phyloP scores from a whole-genome alignment of 2,797 vertebrate species.

The Sebastes cheni region DNA sequence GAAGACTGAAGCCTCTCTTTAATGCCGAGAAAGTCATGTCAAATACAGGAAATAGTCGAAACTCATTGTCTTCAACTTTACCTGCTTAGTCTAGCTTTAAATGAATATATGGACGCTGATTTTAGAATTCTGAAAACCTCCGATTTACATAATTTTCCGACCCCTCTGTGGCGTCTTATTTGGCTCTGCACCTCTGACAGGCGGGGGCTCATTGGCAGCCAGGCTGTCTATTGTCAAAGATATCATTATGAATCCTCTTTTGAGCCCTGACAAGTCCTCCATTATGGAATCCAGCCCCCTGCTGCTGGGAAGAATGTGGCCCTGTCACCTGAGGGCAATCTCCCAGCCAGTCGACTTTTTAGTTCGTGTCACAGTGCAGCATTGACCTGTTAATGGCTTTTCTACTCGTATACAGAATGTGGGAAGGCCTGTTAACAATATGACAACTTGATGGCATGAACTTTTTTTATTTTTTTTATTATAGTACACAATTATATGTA shows the following conservation, averaged over 20 bases:
- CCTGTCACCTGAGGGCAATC: conserved; percentile 73
- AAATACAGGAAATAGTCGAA: neutral
- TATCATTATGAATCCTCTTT: conserved; percentile 73
- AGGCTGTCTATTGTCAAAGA: conserved; percentile 70
- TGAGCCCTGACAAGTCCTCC: conserved; percentile 69
- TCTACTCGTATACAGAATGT: conserved; percentile 32
- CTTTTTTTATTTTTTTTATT: conserved; percentile 7
- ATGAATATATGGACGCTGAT: neutral
- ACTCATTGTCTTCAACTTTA: neutral
- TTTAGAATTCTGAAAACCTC: neutral
- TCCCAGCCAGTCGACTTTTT: conserved; percentile 45
- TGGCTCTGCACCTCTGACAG: conserved; percentile 55
- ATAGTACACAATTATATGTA: conserved; percentile 13
- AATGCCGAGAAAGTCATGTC: neutral
- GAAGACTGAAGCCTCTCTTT: conserved; percentile 1
- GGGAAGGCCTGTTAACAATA: conserved; percentile 37
- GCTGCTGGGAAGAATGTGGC: conserved; percentile 52
- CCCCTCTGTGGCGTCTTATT: conserved; percentile 32
- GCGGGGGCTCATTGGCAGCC: conserved; percentile 65
- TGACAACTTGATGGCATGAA: conserved; percentile 50
- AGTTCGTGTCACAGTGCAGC: conserved; percentile 47
- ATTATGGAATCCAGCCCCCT: conserved; percentile 58
- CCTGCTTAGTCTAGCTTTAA: neutral
- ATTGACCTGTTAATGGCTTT: conserved; percentile 69
- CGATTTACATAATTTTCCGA: conserved; percentile 11